These are phyloP conservation scores for Sympetrum striolatum DNA, from an alignment of 2,888 invertebrate genomes.

Conservation along the genomic window DNA sequence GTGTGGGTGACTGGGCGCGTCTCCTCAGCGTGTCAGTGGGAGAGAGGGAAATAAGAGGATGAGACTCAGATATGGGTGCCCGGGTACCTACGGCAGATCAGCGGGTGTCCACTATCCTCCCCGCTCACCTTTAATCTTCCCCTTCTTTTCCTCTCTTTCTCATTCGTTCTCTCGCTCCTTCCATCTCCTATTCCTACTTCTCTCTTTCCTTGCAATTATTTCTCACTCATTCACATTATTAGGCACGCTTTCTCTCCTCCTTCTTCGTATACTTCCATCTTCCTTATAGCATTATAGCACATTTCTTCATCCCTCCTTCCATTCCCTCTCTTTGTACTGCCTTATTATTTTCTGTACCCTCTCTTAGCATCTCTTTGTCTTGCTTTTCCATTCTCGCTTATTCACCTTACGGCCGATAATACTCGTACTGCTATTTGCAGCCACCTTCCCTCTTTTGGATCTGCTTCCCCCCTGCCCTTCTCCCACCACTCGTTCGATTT, in stretches of 20 bases:
- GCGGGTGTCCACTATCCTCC: slow-evolving; percentile 31
- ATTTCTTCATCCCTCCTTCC: background rate
- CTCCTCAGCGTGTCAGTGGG: background rate
- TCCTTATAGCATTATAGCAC: too few relatives aligned
- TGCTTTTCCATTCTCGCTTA: too few relatives aligned
- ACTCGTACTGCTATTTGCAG: background rate
- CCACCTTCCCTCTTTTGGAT: background rate
- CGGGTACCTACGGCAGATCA: background rate
- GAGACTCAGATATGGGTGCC: slow-evolving; percentile 8
- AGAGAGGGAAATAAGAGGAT: background rate
- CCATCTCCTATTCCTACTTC: background rate
- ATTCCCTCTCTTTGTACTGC: background rate
- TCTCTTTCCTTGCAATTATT: background rate
- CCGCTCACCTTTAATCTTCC: background rate
- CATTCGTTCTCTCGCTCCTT: background rate
- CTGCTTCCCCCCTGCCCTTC: background rate
- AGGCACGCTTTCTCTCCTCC: background rate
- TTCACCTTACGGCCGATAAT: background rate
- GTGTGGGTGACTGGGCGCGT: background rate
- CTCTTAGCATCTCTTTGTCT: too few relatives aligned
- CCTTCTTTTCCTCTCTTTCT: background rate
- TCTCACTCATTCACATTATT: background rate
- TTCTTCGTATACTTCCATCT: too few relatives aligned
- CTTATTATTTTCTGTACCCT: background rate
- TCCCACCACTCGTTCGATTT: background rate